Percentiles rank a stretch among this genome's conserved stretches.
Conservation (phyloP, 2,888 invertebrate species). For the Heteromurus nitidus region DNA sequence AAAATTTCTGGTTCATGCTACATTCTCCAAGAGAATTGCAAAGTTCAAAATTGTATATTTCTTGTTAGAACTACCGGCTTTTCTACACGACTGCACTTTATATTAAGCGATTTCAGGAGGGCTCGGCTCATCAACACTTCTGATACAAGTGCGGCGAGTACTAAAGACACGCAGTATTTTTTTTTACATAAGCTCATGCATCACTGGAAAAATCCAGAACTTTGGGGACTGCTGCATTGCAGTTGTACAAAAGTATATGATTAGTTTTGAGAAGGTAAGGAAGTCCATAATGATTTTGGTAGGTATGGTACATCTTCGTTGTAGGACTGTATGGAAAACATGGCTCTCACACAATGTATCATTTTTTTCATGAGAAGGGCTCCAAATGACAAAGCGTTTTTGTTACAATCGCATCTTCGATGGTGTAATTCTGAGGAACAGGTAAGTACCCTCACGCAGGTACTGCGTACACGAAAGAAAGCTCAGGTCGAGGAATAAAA, state of each 20-base stretch:
- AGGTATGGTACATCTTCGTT: background rate
- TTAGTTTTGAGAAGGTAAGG: background rate
- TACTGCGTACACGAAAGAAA: background rate
- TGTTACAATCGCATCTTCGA: constrained; percentile 4
- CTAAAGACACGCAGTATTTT: no score
- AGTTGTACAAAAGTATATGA: background rate
- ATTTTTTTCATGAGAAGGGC: background rate
- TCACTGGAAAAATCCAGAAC: no score
- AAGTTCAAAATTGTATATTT: no score
- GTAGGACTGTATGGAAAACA: background rate
- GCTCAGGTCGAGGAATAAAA: constrained; percentile 27
- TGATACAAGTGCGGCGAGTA: no score
- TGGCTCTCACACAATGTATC: background rate
- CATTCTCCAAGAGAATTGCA: no score
- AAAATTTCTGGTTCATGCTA: no score
- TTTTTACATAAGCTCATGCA: no score
- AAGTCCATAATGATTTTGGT: background rate
- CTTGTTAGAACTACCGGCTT: no score
- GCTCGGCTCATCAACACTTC: no score
- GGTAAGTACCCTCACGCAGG: constrained; percentile 26
- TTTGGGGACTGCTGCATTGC: background rate
- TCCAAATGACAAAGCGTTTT: background rate
- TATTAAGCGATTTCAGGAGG: no score
- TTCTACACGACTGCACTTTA: no score
- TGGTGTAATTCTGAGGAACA: constrained; percentile 13